These are phyloP conservation scores for Calycopis cecrops DNA, from an alignment of 1,140 invertebrate species.

Conservation along the genomic window DNA sequence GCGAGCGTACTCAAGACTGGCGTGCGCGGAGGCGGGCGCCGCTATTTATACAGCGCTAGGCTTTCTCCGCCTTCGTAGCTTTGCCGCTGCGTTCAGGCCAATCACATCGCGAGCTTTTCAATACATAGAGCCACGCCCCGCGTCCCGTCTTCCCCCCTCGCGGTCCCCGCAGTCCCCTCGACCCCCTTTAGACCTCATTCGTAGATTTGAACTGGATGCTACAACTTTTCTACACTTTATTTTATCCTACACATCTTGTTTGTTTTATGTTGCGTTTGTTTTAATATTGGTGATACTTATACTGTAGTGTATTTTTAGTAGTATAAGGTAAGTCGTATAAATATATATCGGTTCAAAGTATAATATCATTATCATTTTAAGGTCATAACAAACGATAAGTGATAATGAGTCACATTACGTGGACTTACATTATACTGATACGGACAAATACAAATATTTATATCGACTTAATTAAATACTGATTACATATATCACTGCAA, in stretches of 20 bases:
- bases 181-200: slow-evolving; percentile 27
- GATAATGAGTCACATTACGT: neutral
- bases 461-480: slow-evolving; percentile 6
- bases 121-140: slow-evolving; percentile 45
- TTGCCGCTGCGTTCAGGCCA: slow-evolving; percentile 30
- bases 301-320: slow-evolving; percentile 24
- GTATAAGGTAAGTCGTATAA: slow-evolving; percentile 7
- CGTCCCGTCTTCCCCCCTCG: slow-evolving; percentile 22
- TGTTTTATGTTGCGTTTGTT: slow-evolving; percentile 8
- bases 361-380: neutral
- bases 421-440: neutral
- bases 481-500: neutral
- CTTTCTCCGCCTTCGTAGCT: slow-evolving; percentile 44
- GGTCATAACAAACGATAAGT: neutral
- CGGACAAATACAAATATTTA: slow-evolving; percentile 3
- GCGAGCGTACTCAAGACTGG: slow-evolving; percentile 53
- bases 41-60: slow-evolving; percentile 40
- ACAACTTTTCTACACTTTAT: slow-evolving; percentile 29
- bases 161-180: slow-evolving; percentile 21
- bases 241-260: slow-evolving; percentile 8
- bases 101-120: slow-evolving; percentile 46
- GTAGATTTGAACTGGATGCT: slow-evolving; percentile 24
- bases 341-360: slow-evolving; percentile 1
- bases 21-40: slow-evolving; percentile 56
- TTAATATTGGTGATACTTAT: slow-evolving; percentile 25